These are phyloP conservation scores for Gnathonemus longibarbis DNA, from an alignment of 2,113 vertebrate species.

Conservation along the genomic window DNA sequence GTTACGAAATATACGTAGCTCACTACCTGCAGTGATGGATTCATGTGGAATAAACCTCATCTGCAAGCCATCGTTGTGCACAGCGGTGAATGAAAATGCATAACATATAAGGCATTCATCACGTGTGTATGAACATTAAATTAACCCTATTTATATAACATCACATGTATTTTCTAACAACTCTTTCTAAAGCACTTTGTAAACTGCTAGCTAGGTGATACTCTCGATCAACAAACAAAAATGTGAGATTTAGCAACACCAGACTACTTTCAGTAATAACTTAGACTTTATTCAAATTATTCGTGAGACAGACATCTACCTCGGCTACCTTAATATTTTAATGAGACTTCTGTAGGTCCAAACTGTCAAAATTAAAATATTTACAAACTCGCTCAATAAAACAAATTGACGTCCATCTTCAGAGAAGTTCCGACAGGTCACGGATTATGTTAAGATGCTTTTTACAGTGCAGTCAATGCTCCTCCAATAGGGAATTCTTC, in stretches of 20 bases:
- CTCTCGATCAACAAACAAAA: neutral
- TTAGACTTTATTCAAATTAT: constrained; percentile 64
- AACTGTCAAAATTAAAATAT: constrained; percentile 62
- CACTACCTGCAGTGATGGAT: neutral
- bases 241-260: neutral
- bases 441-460: neutral
- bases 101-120: neutral
- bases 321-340: constrained; percentile 50
- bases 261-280: constrained; percentile 41
- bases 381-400: constrained; percentile 45
- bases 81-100: neutral
- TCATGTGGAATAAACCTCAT: neutral
- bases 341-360: constrained; percentile 48
- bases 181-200: neutral
- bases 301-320: constrained; percentile 52
- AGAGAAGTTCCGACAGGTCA: neutral
- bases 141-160: neutral
- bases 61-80: neutral
- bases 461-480: neutral
- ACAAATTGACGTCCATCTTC: constrained; percentile 36
- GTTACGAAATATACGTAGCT: neutral
- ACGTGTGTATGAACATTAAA: neutral
- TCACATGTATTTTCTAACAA: neutral
- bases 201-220: neutral
- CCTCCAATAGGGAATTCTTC: neutral